Conservation (phyloP, 2,888 invertebrate species). For the Corythucha ciliata region DNA sequence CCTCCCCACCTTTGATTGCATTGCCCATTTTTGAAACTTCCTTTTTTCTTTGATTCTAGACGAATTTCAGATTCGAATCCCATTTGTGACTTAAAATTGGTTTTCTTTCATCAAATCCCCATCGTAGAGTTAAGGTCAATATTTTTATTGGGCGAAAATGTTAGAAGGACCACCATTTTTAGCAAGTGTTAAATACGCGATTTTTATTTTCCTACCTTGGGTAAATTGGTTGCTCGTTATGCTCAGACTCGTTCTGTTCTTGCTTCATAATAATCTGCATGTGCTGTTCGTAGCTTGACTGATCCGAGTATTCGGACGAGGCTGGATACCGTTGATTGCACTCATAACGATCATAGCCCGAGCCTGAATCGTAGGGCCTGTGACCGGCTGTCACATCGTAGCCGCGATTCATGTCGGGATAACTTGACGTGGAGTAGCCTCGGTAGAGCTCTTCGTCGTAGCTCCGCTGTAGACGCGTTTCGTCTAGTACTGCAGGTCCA, state of each 20-base stretch:
- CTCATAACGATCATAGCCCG: slow-evolving; percentile 58
- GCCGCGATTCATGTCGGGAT: slow-evolving; percentile 16
- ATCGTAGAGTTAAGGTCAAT: too few relatives aligned
- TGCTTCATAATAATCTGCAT: slow-evolving; percentile 43
- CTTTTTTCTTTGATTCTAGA: too few relatives aligned
- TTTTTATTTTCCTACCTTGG: slow-evolving; percentile 60
- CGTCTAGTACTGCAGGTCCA: slow-evolving; percentile 34
- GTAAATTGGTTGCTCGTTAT: slow-evolving; percentile 60
- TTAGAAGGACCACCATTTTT: too few relatives aligned
- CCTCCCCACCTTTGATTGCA: too few relatives aligned
- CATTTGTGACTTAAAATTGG: too few relatives aligned
- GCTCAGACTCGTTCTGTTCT: slow-evolving; percentile 53
- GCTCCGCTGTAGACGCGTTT: slow-evolving; percentile 25
- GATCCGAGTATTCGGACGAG: slow-evolving; percentile 30
- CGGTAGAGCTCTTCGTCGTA: slow-evolving; percentile 42
- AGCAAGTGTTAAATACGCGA: too few relatives aligned
- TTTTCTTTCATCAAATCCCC: too few relatives aligned
- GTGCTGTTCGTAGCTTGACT: slow-evolving; percentile 42
- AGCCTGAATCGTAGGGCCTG: slow-evolving; percentile 50
- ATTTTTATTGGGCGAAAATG: too few relatives aligned
- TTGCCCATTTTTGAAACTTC: too few relatives aligned
- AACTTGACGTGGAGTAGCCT: slow-evolving; percentile 31
- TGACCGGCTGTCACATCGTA: slow-evolving; percentile 38
- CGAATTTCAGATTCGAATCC: too few relatives aligned
- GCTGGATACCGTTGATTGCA: slow-evolving; percentile 24